A percentile compares a stretch with the other conserved stretches of the same genome.
Conservation (phyloP, 2,113 vertebrate genomes). For the Anguilla japonica region DNA sequence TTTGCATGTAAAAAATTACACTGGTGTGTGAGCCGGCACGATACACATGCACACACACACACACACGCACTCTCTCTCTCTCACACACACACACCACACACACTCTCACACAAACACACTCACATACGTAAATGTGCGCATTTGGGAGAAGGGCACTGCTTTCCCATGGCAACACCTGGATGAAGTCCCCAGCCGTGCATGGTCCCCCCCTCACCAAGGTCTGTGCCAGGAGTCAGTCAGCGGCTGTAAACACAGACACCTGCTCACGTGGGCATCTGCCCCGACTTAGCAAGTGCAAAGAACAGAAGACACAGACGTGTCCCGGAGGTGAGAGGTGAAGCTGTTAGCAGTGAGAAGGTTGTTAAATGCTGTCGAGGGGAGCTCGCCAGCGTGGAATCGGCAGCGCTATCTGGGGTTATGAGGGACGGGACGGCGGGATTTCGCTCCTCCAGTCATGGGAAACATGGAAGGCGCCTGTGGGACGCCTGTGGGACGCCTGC, state of each 20-base stretch:
- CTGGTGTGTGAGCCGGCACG: too few relatives aligned
- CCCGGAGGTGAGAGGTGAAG: neutral
- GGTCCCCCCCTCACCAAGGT: neutral
- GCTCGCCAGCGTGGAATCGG: neutral
- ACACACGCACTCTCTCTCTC: neutral
- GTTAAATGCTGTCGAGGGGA: neutral
- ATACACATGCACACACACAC: constrained; percentile 30
- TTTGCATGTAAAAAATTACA: neutral
- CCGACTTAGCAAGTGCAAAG: neutral
- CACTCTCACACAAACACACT: neutral
- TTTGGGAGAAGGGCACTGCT: neutral
- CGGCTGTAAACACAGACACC: neutral
- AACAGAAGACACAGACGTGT: neutral
- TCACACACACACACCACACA: constrained; percentile 15
- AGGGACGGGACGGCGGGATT: neutral
- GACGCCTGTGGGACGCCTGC: neutral
- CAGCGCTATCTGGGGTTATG: neutral
- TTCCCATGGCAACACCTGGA: neutral
- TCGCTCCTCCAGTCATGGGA: neutral
- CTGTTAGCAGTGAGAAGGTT: neutral
- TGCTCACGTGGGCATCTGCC: neutral
- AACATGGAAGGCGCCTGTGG: neutral
- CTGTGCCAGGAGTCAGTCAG: neutral
- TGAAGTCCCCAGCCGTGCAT: neutral
- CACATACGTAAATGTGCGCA: neutral